Evolutionary conservation across 2,888 invertebrate genomes (phyloP).

Genomic region (Hermaeophaga mercurialis): DNA sequence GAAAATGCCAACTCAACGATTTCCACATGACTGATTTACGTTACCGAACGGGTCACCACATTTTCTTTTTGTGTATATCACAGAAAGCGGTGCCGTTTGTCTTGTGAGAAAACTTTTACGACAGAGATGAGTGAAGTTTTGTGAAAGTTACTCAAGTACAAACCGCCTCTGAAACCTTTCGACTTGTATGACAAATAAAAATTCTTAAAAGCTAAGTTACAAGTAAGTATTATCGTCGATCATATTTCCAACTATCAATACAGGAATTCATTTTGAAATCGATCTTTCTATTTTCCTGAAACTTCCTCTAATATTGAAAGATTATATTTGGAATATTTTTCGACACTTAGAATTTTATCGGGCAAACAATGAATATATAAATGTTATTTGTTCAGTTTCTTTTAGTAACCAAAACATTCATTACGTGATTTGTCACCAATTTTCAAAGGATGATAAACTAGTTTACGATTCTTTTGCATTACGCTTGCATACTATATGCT

Average conservation of each 20-base stretch:
- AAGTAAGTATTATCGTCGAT: slow-evolving; percentile 11
- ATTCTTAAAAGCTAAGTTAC: slow-evolving; percentile 8
- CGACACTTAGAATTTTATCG: too few species aligned
- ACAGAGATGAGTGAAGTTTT: slow-evolving; percentile 1
- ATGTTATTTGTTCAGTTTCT: too few species aligned
- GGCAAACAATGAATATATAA: too few species aligned
- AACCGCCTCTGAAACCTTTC: background rate
- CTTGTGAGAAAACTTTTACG: slow-evolving; percentile 6
- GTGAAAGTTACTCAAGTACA: slow-evolving; percentile 3
- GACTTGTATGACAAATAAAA: slow-evolving; percentile 6
- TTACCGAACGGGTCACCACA: background rate
- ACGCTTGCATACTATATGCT: too few species aligned
- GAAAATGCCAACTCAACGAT: too few species aligned
- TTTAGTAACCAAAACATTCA: too few species aligned
- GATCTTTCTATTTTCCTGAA: too few species aligned
- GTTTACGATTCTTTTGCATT: too few species aligned
- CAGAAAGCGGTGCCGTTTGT: background rate
- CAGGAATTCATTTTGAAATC: background rate
- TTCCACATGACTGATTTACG: background rate
- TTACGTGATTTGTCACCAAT: too few species aligned
- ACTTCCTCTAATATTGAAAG: too few species aligned
- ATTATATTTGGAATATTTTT: too few species aligned
- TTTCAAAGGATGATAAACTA: too few species aligned
- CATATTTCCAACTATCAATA: background rate
- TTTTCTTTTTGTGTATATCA: background rate